Percentiles rank a stretch among this genome's conserved stretches.
These are phyloP conservation scores for Drosophila sturtevanti DNA, from an alignment of 1,140 invertebrate species.

Conservation along the genomic window DNA sequence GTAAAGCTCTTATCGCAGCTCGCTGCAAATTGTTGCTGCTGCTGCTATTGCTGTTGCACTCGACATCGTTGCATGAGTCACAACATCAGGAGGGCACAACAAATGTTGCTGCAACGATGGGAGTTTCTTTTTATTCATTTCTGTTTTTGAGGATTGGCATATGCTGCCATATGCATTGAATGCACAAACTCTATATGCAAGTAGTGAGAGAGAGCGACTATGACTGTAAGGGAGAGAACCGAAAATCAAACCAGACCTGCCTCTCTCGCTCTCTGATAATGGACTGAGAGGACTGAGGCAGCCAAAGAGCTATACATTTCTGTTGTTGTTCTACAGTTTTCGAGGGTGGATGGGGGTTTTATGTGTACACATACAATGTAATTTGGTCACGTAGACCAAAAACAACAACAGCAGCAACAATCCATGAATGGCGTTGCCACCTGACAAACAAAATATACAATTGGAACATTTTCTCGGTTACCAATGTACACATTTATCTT, in stretches of 20 bases:
- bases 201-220: constrained; percentile 38
- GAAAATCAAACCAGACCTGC: constrained; percentile 23
- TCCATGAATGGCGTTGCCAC: constrained; percentile 63
- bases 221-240: constrained; percentile 35
- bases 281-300: constrained; percentile 4
- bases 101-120: constrained; percentile 62
- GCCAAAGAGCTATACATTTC: constrained; percentile 13
- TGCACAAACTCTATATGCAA: constrained; percentile 50
- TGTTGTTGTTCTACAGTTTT: constrained; percentile 13
- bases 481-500: not conserved
- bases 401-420: constrained; percentile 29
- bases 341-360: constrained; percentile 41
- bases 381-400: constrained; percentile 72
- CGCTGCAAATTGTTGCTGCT: constrained; percentile 22
- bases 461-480: constrained; percentile 23
- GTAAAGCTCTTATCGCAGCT: constrained; percentile 46
- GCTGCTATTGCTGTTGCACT: constrained; percentile 4
- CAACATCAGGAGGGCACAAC: constrained; percentile 49
- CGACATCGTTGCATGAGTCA: constrained; percentile 25
- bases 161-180: constrained; percentile 67
- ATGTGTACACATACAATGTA: constrained; percentile 46
- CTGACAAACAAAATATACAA: constrained; percentile 39
- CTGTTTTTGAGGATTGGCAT: constrained; percentile 56
- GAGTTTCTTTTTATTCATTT: constrained; percentile 44
- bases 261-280: constrained; percentile 19